These are phyloP conservation scores for Yponomeuta evonymella DNA, from an alignment of 2,888 invertebrate species.

Conservation along the genomic window DNA sequence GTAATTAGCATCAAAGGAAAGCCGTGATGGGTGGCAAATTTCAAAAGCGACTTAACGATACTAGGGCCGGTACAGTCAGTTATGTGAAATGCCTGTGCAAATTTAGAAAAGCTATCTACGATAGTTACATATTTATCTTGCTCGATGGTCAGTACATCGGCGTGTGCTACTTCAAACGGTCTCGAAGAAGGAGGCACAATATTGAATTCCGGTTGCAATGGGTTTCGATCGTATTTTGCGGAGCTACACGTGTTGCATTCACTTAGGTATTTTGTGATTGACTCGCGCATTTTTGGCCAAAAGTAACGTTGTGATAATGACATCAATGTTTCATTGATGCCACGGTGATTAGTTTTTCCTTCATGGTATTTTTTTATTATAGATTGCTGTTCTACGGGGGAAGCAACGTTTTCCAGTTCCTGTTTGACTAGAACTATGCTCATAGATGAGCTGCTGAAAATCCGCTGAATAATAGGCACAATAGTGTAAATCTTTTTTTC, in stretches of 20 bases:
- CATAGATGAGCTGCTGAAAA: constrained; percentile 3
- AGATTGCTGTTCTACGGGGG: neutral
- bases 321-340: constrained; percentile 14
- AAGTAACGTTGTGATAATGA: constrained; percentile 13
- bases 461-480: neutral
- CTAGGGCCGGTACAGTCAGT: neutral
- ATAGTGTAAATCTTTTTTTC: neutral
- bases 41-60: constrained; percentile 7
- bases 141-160: constrained; percentile 14
- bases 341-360: constrained; percentile 19
- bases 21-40: constrained; percentile 6
- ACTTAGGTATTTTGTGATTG: constrained; percentile 14
- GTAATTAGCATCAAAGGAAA: neutral
- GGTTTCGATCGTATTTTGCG: constrained; percentile 25
- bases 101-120: constrained; percentile 9
- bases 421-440: constrained; percentile 2
- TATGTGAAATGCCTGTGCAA: constrained; percentile 9
- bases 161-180: constrained; percentile 23
- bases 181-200: constrained; percentile 26
- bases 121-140: constrained; percentile 6
- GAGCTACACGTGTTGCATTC: constrained; percentile 17
- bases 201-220: constrained; percentile 24
- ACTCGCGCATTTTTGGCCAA: constrained; percentile 18
- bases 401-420: neutral
- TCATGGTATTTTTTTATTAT: constrained; percentile 13